Percentiles rank a stretch among this genome's conserved stretches.
phyloP scores from a whole-genome alignment of 2,113 vertebrate species.

The Cheilinus undulatus region DNA sequence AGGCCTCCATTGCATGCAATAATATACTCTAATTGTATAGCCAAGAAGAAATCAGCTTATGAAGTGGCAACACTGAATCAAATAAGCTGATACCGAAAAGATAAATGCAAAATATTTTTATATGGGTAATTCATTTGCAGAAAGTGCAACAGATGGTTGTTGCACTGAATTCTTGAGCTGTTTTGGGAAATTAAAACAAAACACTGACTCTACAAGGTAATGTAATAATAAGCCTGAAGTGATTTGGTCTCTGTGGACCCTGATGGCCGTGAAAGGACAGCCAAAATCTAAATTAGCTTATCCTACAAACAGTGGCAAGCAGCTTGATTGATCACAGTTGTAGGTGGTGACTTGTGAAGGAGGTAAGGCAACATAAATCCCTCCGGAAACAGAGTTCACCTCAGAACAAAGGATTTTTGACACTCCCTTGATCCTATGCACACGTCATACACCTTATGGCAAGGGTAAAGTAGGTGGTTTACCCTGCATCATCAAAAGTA shows the following conservation, averaged over 20 bases:
- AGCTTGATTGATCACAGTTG: background rate
- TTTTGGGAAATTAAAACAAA: background rate
- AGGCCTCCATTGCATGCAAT: too few species aligned
- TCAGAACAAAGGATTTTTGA: conserved; percentile 32
- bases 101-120: background rate
- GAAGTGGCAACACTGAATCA: too few species aligned
- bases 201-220: background rate
- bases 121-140: background rate
- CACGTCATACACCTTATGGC: conserved; percentile 36
- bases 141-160: background rate
- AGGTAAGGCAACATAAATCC: conserved; percentile 57
- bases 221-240: background rate
- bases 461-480: conserved; percentile 7
- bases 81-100: background rate
- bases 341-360: conserved; percentile 22
- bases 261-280: conserved; percentile 6
- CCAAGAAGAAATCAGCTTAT: too few species aligned
- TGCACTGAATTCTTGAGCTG: background rate
- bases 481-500: background rate
- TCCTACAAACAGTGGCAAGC: conserved; percentile 14
- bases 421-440: conserved; percentile 15
- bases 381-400: conserved; percentile 48
- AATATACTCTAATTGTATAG: too few species aligned
- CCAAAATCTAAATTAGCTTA: conserved; percentile 46
- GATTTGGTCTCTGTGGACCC: background rate